Base-by-base conservation (phyloP, 2,888 invertebrate species). In the Drosophila kambysellisi region DNA sequence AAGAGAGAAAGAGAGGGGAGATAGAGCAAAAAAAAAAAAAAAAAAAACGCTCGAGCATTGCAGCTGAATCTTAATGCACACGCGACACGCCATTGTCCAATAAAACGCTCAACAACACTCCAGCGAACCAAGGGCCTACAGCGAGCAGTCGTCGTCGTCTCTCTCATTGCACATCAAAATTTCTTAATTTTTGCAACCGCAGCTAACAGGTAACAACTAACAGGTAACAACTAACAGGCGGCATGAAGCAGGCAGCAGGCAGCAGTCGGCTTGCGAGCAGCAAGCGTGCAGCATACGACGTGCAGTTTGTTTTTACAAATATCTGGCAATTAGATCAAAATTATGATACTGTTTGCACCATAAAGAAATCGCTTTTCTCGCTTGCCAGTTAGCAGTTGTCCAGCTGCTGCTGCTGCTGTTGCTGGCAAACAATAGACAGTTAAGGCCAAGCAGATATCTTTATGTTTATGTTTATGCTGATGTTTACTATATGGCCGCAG, bases 301-400 rank as follows among this genome's bases (percentile, higher is more conserved):
- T 74, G 73, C 77, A 74, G 82, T 73, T 76, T 77, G 72, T 70
- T 80, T 71, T 73, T 52, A 71, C 75, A 78, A 80, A 79, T 90
- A 91, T 91, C 91, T 89, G 75, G 81, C 91, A 91, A 91, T 91
- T 91, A 91, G 91, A 91, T 91, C 91, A 87, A 91, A 91, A 84
- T 89, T 91, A 91, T 91, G 88, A 91, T 82, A 84, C 81, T 79
- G 82, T 86, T 90, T 82, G 79, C 70, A 79, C 87, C 81, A 89
- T 90, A 91, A 91, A 91, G 89, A 89, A 86, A 89, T 88, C 84
- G 79, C 77, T 86, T 80, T 76, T 68, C 74, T 68, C 59, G 56
- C 43, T 72, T 73, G 66, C 52, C 73, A 67, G 70, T 61, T 74
- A 74, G 70, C 63, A 66, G 62, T 60, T 58, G 32, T 15, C 52